A percentile compares a stretch with the other conserved stretches of the same genome.
Conservation (phyloP, 2,797 vertebrate species). For the Crypturellus tataupa region DNA sequence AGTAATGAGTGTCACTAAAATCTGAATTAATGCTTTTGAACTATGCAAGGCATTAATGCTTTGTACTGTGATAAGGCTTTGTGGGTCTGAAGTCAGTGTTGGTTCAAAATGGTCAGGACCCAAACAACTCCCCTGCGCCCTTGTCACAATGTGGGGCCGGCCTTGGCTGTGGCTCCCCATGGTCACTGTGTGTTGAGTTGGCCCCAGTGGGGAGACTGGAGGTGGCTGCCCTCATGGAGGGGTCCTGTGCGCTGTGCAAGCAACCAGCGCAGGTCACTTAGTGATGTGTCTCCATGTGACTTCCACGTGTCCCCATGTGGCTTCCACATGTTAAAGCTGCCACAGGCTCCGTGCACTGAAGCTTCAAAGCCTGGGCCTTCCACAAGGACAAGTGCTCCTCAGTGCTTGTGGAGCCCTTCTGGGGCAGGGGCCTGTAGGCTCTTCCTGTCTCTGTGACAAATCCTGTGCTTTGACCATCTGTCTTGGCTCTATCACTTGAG, state of each 20-base stretch:
- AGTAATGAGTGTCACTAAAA: background rate
- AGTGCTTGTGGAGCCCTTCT: no score
- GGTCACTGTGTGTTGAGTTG: no score
- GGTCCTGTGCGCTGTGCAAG: no score
- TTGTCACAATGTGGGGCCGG: background rate
- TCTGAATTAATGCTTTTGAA: background rate
- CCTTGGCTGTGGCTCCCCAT: background rate
- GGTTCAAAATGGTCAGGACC: background rate
- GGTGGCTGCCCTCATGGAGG: no score
- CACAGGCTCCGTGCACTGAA: background rate
- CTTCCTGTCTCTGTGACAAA: background rate
- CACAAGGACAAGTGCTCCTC: background rate
- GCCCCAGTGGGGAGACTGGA: no score
- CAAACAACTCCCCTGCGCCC: accelerated
- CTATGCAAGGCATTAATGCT: background rate
- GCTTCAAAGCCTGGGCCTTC: no score
- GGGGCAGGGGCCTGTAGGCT: background rate
- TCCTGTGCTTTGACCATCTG: no score
- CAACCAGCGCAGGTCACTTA: no score
- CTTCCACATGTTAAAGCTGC: no score
- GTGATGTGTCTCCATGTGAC: no score
- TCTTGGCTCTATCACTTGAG: background rate
- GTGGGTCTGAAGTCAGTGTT: background rate
- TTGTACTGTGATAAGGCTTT: background rate
- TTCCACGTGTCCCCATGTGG: no score